phyloP scores from a whole-genome alignment of 2,797 vertebrate genomes.

The Pristis pectinata region DNA sequence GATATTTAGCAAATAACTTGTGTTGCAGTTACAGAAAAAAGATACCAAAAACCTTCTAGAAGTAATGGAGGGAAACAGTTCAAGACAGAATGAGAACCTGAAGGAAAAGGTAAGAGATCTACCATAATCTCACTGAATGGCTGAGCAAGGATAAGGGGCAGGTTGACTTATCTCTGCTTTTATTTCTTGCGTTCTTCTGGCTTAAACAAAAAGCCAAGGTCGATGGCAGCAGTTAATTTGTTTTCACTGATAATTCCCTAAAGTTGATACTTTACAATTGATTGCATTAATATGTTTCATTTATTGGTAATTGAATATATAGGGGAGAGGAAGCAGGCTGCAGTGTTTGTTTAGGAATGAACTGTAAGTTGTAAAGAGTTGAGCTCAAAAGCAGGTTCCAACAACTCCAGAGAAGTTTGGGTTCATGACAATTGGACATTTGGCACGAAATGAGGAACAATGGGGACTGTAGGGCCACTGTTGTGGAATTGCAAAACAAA shows the following conservation, averaged over 20 bases:
- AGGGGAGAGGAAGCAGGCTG: neutral
- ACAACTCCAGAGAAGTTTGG: neutral
- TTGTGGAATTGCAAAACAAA: neutral
- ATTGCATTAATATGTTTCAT: neutral
- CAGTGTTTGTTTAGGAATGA: neutral
- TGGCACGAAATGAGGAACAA: neutral
- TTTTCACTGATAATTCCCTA: neutral
- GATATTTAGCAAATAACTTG: too few relatives aligned
- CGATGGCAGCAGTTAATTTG: neutral
- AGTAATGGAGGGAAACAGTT: too few relatives aligned
- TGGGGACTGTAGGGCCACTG: neutral
- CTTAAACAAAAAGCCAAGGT: neutral
- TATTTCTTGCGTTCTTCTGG: too few relatives aligned
- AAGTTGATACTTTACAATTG: too few relatives aligned
- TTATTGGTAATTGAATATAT: neutral
- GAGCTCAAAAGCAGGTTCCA: neutral
- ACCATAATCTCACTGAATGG: too few relatives aligned
- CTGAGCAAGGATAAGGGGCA: too few relatives aligned
- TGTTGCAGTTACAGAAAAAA: too few relatives aligned
- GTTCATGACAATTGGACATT: neutral
- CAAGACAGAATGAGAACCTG: too few relatives aligned
- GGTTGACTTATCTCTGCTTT: too few relatives aligned
- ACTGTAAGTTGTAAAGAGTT: neutral
- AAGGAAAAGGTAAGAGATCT: too few relatives aligned
- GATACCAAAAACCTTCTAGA: too few relatives aligned